Base-by-base conservation (phyloP, 1,140 invertebrate genomes). In the Apis laboriosa region DNA sequence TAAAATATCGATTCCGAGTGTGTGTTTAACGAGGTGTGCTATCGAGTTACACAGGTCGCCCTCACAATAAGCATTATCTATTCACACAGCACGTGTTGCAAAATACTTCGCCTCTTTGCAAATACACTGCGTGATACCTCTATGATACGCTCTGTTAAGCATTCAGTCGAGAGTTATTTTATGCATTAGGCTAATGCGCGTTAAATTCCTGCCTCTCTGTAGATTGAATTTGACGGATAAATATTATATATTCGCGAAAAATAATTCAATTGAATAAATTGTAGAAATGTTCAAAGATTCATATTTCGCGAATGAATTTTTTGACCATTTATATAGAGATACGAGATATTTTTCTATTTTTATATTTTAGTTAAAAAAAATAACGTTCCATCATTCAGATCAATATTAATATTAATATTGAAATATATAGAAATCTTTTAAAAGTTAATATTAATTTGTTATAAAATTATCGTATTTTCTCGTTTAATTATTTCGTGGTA, bases 111-210 rank as follows among this genome's bases (percentile, higher is more conserved):
- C 63, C 49, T 24, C 55, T 70, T 72, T 51, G 56, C 15, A 43
- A 43, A 43, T 43, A 43, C 5, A 43, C 34, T 43, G 34, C 56
- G 19, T 60, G 1, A 1, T 13, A 66, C n/a, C 19, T 51, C 43
- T 15, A 60, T 70, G 63, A 53, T 72, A 8, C 24, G 24, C 24
- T 28, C 34, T n/a, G 7, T 72, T 72, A 63, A 24, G n/a, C 17
- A 56, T 63, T 79, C 43, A 34, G 49, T 11, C 17, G 77, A 7
- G 24, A 28, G 49, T 61, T 79, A 72, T 63, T 79, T 79, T 28
- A 34, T 17, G 58, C 9, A 49, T 12, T 43, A 17, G 19, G 13
- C 53, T 21, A 11, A 11, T 60, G 9, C 58, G 11, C 11, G 21
- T n/a, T 11, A 60, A 60, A 60, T 43, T 43, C 34, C 34, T 7